These are phyloP conservation scores for Sciurus niger DNA, from an alignment of 2,113 vertebrate genomes.

Conservation along the genomic window DNA sequence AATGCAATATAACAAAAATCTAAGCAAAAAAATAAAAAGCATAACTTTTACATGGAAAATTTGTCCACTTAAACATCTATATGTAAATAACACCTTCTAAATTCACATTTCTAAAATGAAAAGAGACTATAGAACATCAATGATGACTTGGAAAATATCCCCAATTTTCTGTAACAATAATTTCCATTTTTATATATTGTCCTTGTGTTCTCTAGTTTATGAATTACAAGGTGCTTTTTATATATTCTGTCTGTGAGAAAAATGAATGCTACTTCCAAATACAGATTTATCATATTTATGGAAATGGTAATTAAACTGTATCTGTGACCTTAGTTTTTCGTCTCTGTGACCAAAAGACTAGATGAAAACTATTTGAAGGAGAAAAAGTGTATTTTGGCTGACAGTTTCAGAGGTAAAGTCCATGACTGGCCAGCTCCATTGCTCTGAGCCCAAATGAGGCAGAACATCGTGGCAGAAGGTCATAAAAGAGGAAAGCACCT, in stretches of 20 bases:
- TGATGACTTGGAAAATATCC: background rate
- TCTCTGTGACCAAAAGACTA: no score
- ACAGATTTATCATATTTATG: background rate
- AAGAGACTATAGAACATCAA: background rate
- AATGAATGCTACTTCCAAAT: background rate
- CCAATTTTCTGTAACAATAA: background rate
- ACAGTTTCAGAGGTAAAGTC: no score
- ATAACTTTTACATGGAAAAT: background rate
- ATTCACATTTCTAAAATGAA: background rate
- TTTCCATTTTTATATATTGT: accelerated
- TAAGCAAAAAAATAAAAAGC: background rate
- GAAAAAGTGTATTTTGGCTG: no score
- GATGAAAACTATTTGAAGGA: no score
- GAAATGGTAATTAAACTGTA: background rate
- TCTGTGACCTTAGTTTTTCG: background rate
- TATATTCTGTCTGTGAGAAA: background rate
- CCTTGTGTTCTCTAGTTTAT: background rate
- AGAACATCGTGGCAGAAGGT: no score
- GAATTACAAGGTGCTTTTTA: background rate
- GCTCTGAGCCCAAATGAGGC: no score
- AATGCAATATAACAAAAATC: background rate
- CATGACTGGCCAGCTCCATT: no score
- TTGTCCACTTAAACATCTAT: accelerated
- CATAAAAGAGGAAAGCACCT: no score
- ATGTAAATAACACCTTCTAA: background rate